Evolutionary conservation across 2,113 vertebrate species (phyloP), one percentile per base, ranked within the genome.

Genomic region (Peucedramus taeniatus): DNA sequence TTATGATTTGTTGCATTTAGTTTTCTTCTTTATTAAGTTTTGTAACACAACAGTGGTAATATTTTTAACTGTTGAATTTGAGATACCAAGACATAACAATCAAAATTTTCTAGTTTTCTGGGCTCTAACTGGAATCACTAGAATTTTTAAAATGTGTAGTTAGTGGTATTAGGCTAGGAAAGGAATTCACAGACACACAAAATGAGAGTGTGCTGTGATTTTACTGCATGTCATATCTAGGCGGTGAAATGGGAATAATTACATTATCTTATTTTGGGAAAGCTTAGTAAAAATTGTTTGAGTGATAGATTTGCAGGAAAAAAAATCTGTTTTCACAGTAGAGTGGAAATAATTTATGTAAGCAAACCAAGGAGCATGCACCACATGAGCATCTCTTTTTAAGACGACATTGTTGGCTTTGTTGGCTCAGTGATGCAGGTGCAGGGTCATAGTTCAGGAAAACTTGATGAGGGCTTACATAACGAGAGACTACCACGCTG

Each of bases 321-420:
- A 69, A 47, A 15, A 28, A 22, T 2, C 9, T 84, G 4, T 49
- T 40, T 83, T 89, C 33, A 71, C 16, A 44, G 31, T 15, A 66
- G 31, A 61, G 14, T 60, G 30, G 20, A 47, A 84, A 50, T 24
- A 60, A 26, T 68, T 70, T 42, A 40, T 61, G 11, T 40, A 63
- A 79, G 16, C 23, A 80, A 80, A 83, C 19, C 40, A 35, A 53
- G 33, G 11, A 30, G 8, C 12, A 17, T 15, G 7, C 6, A 59
- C 8, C 16, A 9, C 15, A n/a, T 13, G 13, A 63, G 15, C 9
- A 5, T 15, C 65, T 49, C 11, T 74, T 56, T 51, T 39, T 51
- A 42, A 51, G 42, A 10, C 0, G 0, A 7, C 13, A 37, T 28
- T n/a, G 31, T 47, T 4, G 8, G 14, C 27, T 69, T 61, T 42